These are phyloP conservation scores for Talpa occidentalis DNA, from an alignment of 2,113 vertebrate species.

Conservation along the genomic window DNA sequence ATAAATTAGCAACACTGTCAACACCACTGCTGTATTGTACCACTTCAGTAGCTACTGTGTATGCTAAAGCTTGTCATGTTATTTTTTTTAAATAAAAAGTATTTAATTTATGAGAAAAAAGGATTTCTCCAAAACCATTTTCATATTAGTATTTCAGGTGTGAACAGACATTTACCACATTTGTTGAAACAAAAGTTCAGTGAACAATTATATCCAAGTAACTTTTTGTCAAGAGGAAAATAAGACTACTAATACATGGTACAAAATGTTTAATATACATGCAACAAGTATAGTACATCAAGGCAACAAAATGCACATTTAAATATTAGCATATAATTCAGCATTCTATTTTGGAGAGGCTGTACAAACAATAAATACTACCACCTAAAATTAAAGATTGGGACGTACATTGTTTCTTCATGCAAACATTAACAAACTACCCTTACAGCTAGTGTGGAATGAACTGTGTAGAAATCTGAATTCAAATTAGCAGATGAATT, in stretches of 20 bases:
- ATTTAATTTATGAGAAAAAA: constrained; percentile 43
- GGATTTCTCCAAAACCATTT: constrained; percentile 34
- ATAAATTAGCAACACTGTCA: background rate
- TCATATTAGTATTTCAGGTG: constrained; percentile 24
- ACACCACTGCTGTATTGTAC: background rate
- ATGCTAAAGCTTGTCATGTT: background rate
- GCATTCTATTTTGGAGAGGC: constrained; percentile 60
- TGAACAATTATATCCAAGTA: constrained; percentile 4
- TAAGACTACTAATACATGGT: constrained; percentile 63
- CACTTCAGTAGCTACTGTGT: background rate
- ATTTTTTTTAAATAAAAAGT: background rate
- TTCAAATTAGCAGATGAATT: constrained; percentile 65
- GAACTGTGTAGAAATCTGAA: constrained; percentile 74
- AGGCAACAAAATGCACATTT: constrained; percentile 81
- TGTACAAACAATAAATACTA: constrained; percentile 62
- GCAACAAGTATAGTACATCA: constrained; percentile 83
- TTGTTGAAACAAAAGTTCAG: constrained; percentile 46
- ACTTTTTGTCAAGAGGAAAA: constrained; percentile 60
- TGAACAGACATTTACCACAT: constrained; percentile 19
- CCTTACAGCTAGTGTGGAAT: constrained; percentile 50
- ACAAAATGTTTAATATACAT: constrained; percentile 90
- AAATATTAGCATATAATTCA: constrained; percentile 63
- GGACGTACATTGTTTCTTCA: constrained; percentile 75
- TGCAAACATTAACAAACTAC: constrained; percentile 79
- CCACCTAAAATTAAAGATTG: constrained; percentile 75